A percentile compares a stretch with the other conserved stretches of the same genome.
These are phyloP conservation scores for Dipus sagitta DNA, from an alignment of 2,797 vertebrate genomes.

Conservation along the genomic window DNA sequence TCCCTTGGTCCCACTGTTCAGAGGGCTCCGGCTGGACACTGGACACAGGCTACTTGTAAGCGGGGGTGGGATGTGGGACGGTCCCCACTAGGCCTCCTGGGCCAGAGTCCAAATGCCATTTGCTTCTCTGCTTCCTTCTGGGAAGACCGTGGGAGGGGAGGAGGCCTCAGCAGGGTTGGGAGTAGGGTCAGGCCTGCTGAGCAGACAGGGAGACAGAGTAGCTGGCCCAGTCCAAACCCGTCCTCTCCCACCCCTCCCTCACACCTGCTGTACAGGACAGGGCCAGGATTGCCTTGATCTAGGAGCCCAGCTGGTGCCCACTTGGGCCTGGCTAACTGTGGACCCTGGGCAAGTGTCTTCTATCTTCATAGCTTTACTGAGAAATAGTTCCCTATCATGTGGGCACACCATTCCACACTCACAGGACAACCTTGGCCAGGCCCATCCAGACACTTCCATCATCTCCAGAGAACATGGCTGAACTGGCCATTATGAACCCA, in stretches of 20 bases:
- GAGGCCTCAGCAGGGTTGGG: background rate
- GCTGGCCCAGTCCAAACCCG: too few species aligned
- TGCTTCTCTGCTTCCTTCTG: slow-evolving; percentile 61
- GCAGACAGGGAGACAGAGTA: background rate
- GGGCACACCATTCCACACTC: background rate
- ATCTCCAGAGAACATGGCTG: background rate
- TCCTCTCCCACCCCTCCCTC: background rate
- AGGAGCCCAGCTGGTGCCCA: background rate
- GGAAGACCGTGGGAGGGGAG: background rate
- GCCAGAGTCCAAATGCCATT: background rate
- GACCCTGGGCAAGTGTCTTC: background rate
- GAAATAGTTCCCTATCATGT: background rate
- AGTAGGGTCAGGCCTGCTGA: slow-evolving; percentile 38
- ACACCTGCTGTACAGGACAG: background rate
- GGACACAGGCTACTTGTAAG: background rate
- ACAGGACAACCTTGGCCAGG: too few species aligned
- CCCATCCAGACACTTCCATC: background rate
- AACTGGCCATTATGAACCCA: background rate
- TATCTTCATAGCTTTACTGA: background rate
- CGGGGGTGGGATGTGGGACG: background rate
- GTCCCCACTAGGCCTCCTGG: background rate
- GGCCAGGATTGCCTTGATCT: background rate
- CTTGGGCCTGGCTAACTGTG: background rate
- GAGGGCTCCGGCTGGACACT: background rate
- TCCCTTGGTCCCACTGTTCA: rapidly evolving